Evolutionary conservation across 2,888 invertebrate species (phyloP).

Genomic region (Ectobius pallidus): DNA sequence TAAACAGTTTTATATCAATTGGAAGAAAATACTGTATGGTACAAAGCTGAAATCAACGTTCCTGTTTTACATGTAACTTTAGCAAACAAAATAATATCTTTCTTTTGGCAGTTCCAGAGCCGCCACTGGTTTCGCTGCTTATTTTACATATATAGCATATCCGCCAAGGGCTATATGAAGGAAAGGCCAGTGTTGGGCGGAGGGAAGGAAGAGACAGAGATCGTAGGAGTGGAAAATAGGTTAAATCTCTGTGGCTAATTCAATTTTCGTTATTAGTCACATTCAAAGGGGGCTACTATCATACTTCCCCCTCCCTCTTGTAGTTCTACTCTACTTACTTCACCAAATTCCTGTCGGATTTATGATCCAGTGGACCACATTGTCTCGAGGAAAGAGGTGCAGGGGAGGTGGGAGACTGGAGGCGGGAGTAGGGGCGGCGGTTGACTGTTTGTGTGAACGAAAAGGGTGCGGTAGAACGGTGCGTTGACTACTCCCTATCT

Average conservation of each 20-base stretch:
- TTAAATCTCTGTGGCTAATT: slow-evolving; percentile 41
- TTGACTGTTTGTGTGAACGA: not conserved
- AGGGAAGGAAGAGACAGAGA: not conserved
- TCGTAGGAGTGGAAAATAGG: slow-evolving; percentile 33
- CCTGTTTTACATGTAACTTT: too few relatives aligned
- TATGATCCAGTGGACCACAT: slow-evolving; percentile 35
- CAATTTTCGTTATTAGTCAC: slow-evolving; percentile 40
- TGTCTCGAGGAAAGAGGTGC: slow-evolving; percentile 5
- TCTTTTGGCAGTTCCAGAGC: too few relatives aligned
- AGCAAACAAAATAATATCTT: too few relatives aligned
- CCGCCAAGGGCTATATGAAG: not conserved
- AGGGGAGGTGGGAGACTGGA: too few relatives aligned
- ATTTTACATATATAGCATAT: not conserved
- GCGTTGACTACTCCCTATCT: not conserved
- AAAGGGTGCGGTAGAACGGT: not conserved
- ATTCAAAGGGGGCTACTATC: slow-evolving; percentile 33
- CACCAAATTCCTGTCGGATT: slow-evolving; percentile 33
- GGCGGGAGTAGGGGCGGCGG: too few relatives aligned
- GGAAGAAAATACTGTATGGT: too few relatives aligned
- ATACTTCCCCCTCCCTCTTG: slow-evolving; percentile 14
- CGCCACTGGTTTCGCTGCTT: too few relatives aligned
- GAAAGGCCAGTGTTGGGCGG: too few relatives aligned
- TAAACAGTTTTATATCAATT: too few relatives aligned
- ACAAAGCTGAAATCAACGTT: too few relatives aligned
- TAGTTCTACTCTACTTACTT: slow-evolving; percentile 24